These are phyloP conservation scores for Capreolus pygargus DNA, from an alignment of 2,113 vertebrate genomes.

Conservation along the genomic window DNA sequence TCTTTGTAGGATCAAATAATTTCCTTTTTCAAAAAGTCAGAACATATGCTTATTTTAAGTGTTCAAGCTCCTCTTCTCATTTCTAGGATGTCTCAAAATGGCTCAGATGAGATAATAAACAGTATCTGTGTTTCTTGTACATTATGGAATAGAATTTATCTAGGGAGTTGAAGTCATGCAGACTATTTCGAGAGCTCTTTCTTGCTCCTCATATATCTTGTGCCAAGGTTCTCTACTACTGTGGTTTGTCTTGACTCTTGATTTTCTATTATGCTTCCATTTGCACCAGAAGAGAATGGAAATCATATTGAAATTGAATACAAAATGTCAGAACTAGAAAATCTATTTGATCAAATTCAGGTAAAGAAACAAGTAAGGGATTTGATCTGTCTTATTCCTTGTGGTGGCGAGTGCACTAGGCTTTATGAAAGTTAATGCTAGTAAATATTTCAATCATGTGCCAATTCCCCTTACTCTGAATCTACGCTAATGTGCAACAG, in stretches of 20 bases:
- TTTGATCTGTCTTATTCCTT: neutral
- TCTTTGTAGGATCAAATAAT: neutral
- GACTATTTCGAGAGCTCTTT: neutral
- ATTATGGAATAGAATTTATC: neutral
- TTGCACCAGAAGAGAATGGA: constrained; percentile 35
- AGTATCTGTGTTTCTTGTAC: neutral
- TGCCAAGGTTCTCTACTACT: neutral
- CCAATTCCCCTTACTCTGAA: neutral
- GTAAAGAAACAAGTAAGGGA: constrained; percentile 20
- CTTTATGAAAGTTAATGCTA: neutral
- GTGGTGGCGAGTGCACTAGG: neutral
- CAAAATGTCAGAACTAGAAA: constrained; percentile 48
- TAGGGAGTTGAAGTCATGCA: neutral
- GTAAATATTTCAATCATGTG: neutral
- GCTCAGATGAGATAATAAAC: neutral
- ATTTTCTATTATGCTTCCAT: constrained; percentile 1
- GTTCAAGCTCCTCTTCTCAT: neutral
- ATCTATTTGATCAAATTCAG: constrained; percentile 23
- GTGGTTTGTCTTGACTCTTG: constrained; percentile 3
- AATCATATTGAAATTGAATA: constrained; percentile 38
- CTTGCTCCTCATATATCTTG: neutral
- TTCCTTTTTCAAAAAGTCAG: neutral
- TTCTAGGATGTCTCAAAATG: neutral
- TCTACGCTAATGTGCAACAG: neutral
- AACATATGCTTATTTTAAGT: neutral